Conservation (phyloP, 2,797 vertebrate species). For the Rousettus madagascariensis region DNA sequence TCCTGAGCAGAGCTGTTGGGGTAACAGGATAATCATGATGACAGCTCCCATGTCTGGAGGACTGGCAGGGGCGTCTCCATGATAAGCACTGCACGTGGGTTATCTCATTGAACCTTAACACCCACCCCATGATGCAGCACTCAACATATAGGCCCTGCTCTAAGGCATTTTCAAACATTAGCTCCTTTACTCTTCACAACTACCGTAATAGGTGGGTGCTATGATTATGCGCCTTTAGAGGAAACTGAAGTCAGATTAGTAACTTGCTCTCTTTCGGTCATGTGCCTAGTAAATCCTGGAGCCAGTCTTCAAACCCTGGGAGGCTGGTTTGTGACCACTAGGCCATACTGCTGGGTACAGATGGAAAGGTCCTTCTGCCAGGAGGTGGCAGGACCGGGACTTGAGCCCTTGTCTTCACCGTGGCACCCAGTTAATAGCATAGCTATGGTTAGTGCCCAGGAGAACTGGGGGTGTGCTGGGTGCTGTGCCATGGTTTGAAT, state of each 20-base stretch:
- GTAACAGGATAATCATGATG: neutral
- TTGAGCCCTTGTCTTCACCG: neutral
- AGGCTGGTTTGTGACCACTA: neutral
- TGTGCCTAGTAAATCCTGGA: neutral
- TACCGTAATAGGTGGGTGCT: neutral
- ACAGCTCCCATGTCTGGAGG: neutral
- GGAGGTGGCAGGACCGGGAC: neutral
- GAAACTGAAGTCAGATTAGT: slow-evolving; percentile 17
- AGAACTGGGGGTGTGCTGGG: neutral
- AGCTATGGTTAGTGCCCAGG: neutral
- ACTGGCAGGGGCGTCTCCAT: neutral
- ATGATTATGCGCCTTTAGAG: neutral
- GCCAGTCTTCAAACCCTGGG: neutral
- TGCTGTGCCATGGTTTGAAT: neutral
- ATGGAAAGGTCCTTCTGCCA: neutral
- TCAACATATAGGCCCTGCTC: neutral
- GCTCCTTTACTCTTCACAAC: neutral
- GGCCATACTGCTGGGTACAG: neutral
- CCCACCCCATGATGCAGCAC: neutral
- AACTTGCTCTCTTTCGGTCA: neutral
- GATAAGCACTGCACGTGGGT: neutral
- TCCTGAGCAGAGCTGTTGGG: neutral
- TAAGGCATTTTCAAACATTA: slow-evolving; percentile 9
- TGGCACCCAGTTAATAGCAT: neutral
- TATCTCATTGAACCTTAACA: neutral